Evolutionary conservation across 2,888 invertebrate species (phyloP), one percentile per base, ranked within the genome.

Genomic region (Venusia cambrica): DNA sequence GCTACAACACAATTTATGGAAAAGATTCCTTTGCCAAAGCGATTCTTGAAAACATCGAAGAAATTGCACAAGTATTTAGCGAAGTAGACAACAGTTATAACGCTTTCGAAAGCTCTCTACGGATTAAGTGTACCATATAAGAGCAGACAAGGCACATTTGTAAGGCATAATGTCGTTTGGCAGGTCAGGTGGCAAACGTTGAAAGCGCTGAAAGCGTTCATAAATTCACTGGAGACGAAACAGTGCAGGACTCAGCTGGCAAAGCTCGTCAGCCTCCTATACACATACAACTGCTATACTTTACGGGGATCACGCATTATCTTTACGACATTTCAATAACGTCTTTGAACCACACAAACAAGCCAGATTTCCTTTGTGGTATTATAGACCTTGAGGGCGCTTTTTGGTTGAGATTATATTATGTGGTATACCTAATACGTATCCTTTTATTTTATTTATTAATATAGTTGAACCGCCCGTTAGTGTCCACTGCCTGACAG

Each of bases 181-280:
- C 67, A 81, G 84, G 85, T 84, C 84, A 87, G 85, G 80, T 84
- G 80, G 81, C 80, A 75, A 71, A 73, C 73, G 80, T 68, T 81
- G 76, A 77, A 73, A 83, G 81, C 75, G 64, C 67, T 79, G 71
- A 80, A 75, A 78, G 78, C 77, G 66, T 79, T 78, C 83, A 84
- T 84, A 85, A 85, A 84, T 85, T 84, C 73, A 64, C 72, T 61
- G 62, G 67, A 65, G 64, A 71, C 70, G 69, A 70, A 64, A 63
- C 70, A 61, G 63, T 62, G 66, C 62, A 70, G 68, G 71, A 62
- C 75, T 61, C 83, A 83, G 80, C 74, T 84, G 81, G 64, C 64
- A 58, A 60, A 70, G 65, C 61, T 40, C 24, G 35, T 24, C 30
- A 28, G 36, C 36, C 20, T 37, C 19, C 21, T 19, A 15, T 31